Evolutionary conservation across 2,888 invertebrate genomes (phyloP), one percentile per base, ranked within the genome.

Genomic region (Ypsolopha sequella): DNA sequence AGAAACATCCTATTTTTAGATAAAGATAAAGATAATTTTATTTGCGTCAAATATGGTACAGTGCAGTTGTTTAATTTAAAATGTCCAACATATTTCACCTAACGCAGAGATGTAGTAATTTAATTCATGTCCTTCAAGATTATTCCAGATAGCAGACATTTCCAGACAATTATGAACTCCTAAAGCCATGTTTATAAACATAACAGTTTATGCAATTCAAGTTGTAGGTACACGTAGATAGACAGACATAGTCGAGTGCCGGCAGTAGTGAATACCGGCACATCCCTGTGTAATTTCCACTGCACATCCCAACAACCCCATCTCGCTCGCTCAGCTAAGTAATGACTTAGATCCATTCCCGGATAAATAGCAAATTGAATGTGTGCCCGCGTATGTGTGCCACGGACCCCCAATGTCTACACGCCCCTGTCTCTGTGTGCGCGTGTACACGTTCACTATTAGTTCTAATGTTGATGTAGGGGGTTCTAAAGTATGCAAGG

Each of bases 351-450:
- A 84, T 86, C 82, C 84, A 84, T 86, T 81, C 78, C 80, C 76
- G 79, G 84, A 86, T 85, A 87, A 85, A 85, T 81, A 85, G 84
- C 80, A 82, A 86, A 86, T 85, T 85, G 80, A 81, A 85, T 86
- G 81, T 79, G 76, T 75, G 71, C 71, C 71, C 70, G 68, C 68
- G 62, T 63, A 62, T 59, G 56, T 58, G 56, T 58, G 57, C 58
- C 59, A 58, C 61, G 60, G 61, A 58, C 59, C 58, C 55, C 56
- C 36, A 33, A 35, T 49, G 58, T 63, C 56, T 57, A 59, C 61
- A 60, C 60, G 59, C 55, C 59, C 51, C 51, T 48, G 43, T 55
- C 51, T 56, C 59, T 54, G 52, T 56, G 55, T 53, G 60, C 56
- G 64, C 60, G 64, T 24, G 51, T 45, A 51, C 51, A 50, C 36